Conservation (phyloP, 1,140 invertebrate genomes). For the Penaeus vannamei region DNA sequence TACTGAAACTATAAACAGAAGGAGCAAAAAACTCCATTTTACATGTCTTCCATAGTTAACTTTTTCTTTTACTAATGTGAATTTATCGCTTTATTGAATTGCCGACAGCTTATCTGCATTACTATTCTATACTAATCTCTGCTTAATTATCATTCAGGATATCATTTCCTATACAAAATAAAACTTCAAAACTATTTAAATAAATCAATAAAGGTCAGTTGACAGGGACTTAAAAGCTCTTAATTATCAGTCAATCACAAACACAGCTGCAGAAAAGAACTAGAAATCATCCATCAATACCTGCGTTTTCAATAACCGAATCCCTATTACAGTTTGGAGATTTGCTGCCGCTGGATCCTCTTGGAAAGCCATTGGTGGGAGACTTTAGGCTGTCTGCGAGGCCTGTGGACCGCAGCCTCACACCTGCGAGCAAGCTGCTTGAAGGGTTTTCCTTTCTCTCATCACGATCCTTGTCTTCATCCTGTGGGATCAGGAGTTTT, state of each 20-base stretch:
- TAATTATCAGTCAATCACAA: too few relatives aligned
- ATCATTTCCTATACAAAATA: neutral
- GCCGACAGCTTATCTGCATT: too few relatives aligned
- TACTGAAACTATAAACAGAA: too few relatives aligned
- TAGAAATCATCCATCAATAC: slow-evolving; percentile 68
- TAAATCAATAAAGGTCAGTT: too few relatives aligned
- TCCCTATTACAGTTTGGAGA: slow-evolving; percentile 72
- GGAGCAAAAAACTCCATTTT: too few relatives aligned
- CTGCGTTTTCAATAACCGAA: slow-evolving; percentile 57
- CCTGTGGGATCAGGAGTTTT: slow-evolving; percentile 71
- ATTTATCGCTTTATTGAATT: too few relatives aligned
- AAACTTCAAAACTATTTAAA: neutral
- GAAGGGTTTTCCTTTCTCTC: slow-evolving; percentile 71
- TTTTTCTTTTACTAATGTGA: too few relatives aligned
- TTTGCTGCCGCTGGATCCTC: slow-evolving; percentile 69
- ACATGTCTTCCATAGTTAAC: too few relatives aligned
- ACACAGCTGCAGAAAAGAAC: neutral
- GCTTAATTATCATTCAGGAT: too few relatives aligned
- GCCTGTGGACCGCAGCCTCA: slow-evolving; percentile 73
- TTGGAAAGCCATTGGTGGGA: slow-evolving; percentile 73
- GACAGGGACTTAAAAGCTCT: too few relatives aligned
- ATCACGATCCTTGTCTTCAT: slow-evolving; percentile 74
- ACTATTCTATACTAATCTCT: too few relatives aligned
- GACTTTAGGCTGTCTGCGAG: slow-evolving; percentile 72
- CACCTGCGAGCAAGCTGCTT: slow-evolving; percentile 69